Conservation (phyloP, 2,797 vertebrate species). For the Sus cebifrons region DNA sequence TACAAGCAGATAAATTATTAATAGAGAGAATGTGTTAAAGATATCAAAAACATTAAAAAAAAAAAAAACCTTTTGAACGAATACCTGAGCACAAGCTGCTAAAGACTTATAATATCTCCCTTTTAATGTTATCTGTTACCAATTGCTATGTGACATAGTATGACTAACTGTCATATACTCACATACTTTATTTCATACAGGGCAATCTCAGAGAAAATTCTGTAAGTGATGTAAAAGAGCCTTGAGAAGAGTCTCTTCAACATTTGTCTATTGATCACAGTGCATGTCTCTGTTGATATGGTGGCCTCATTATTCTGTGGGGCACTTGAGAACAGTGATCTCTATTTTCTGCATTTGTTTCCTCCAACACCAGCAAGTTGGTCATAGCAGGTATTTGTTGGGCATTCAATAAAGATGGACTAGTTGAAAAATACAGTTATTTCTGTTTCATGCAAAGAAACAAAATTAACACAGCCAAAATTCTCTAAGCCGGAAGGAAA, state of each 20-base stretch:
- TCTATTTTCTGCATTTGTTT: constrained; percentile 34
- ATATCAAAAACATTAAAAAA: constrained; percentile 43
- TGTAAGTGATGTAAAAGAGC: constrained; percentile 33
- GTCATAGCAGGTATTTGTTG: neutral
- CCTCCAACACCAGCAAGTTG: neutral
- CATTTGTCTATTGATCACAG: neutral
- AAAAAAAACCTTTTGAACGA: constrained; percentile 3
- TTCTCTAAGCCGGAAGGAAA: neutral
- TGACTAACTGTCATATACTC: constrained; percentile 3
- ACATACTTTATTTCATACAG: constrained; percentile 8
- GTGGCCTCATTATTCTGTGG: neutral
- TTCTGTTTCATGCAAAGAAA: constrained; percentile 53
- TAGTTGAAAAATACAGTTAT: constrained; percentile 38
- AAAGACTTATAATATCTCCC: neutral
- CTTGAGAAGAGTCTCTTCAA: constrained; percentile 26
- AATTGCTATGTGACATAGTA: neutral
- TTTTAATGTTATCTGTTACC: constrained; percentile 6
- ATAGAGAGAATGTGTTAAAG: neutral
- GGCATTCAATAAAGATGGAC: neutral
- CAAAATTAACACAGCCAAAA: constrained; percentile 57
- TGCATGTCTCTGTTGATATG: constrained; percentile 41
- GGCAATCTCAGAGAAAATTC: constrained; percentile 42
- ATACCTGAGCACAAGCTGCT: neutral
- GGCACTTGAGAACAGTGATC: neutral
- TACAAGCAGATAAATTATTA: constrained; percentile 23